Evolutionary conservation across 2,888 invertebrate species (phyloP), one percentile per base, ranked within the genome.

Genomic region (Abrostola tripartita): DNA sequence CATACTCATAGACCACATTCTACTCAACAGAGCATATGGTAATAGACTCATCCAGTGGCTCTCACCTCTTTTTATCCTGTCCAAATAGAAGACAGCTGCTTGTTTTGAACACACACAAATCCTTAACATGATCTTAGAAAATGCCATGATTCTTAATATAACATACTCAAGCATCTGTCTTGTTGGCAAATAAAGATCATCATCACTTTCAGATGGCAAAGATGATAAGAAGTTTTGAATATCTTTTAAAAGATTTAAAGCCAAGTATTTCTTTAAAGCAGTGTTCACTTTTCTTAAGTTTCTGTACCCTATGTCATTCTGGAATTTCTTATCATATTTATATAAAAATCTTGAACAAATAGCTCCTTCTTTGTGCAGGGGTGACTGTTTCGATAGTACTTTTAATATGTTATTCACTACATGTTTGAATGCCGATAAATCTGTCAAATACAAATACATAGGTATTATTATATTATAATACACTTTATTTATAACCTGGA

Each of bases 91-190:
- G 49, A 93, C 78, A 36, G 93, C 95, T 55, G 95, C 90, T 76
- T 90, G 87, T 76, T 90, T 92, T 0, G 95, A 91, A 68, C 92
- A 93, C 7, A 92, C 81, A 75, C 93, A 92, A 51, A 95, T 85
- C 67, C 95, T 89, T 41, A 90, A 76, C 92, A 96, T 95, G 14
- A 96, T 84, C 81, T 95, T 95, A 0, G 95, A 90, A 83, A 96
- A 95, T 51, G 95, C 90, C 75, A 96, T 94, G 5, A 95, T 85
- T 78, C 94, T 91, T 1, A 95, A 82, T 52, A 96, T 83, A 24
- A 96, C 74, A 88, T 94, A 96, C 79, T 96, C 90, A 10, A 96
- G 76, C 95, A 95, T 95, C 85, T 96, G 96, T 68, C 88, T 90
- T 5, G 95, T 95, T n/a, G 96, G 96, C 53, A 95, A 86, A 78